Conservation (phyloP, 2,888 invertebrate species). For the Amblyjoppa fuscipennis region DNA sequence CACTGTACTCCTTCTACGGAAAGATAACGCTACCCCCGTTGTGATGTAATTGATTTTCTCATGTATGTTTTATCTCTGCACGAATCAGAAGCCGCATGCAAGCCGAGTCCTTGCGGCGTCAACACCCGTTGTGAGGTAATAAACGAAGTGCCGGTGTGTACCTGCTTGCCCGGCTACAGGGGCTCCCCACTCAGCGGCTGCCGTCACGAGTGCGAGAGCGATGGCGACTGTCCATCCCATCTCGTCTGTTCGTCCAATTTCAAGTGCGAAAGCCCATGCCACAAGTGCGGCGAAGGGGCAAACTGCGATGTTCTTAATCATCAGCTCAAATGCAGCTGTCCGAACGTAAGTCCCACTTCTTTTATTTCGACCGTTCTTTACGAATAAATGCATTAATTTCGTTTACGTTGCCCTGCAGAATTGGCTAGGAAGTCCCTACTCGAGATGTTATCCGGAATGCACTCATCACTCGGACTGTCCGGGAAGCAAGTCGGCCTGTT, state of each 20-base stretch:
- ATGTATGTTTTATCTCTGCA: conserved; percentile 16
- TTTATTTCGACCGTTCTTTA: not conserved
- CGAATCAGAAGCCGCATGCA: conserved; percentile 91
- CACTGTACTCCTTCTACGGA: not conserved
- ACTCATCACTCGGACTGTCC: conserved; percentile 93
- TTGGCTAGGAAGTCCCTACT: conserved; percentile 92
- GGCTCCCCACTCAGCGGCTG: conserved; percentile 93
- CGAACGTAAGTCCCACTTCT: conserved; percentile 87
- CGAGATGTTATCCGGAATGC: conserved; percentile 93
- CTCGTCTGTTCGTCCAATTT: conserved; percentile 90
- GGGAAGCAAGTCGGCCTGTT: conserved; percentile 91
- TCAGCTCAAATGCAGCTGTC: conserved; percentile 92
- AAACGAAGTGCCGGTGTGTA: conserved; percentile 92
- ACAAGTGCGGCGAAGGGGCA: conserved; percentile 92
- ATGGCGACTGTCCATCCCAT: conserved; percentile 90
- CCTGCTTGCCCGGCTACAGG: conserved; percentile 91
- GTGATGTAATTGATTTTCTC: not conserved
- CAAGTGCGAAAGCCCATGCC: conserved; percentile 92
- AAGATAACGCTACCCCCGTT: not conserved
- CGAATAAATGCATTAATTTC: not conserved
- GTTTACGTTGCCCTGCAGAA: conserved; percentile 85
- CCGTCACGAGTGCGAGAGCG: conserved; percentile 93
- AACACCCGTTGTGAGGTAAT: conserved; percentile 94
- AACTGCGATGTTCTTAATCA: conserved; percentile 92
- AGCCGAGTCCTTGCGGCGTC: conserved; percentile 92